Percentiles rank a stretch among this genome's conserved stretches.
These are phyloP conservation scores for Chaenocephalus aceratus DNA, from an alignment of 2,113 vertebrate genomes.

Conservation along the genomic window DNA sequence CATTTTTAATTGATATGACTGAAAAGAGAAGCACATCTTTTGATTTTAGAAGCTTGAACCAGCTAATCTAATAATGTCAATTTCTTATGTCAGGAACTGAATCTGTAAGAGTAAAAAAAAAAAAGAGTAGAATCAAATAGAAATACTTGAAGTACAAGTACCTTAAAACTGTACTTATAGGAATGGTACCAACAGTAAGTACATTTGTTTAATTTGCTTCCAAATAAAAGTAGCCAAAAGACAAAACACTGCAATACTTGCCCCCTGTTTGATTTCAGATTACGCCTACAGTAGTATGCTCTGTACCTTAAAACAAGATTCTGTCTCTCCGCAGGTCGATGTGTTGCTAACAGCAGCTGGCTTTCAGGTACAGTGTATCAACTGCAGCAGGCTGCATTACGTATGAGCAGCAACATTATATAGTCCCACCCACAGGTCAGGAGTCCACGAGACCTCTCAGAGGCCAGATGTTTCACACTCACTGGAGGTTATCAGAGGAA, in stretches of 20 bases:
- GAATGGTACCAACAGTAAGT: background rate
- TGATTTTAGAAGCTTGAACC: no score
- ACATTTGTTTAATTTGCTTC: background rate
- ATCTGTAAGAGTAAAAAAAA: background rate
- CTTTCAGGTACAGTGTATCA: background rate
- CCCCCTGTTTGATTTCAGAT: background rate
- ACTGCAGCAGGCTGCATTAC: constrained; percentile 8
- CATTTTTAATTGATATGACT: no score
- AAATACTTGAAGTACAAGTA: background rate
- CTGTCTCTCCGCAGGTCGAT: constrained; percentile 14
- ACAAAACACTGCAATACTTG: background rate
- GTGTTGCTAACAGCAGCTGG: constrained; percentile 17
- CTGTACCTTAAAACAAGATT: constrained; percentile 47
- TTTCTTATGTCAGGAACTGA: background rate
- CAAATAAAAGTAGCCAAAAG: background rate
- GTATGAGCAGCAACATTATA: background rate
- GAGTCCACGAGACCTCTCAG: constrained; percentile 47
- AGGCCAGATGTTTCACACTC: constrained; percentile 26
- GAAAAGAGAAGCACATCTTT: no score
- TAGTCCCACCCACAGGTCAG: constrained; percentile 37
- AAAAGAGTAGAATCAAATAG: background rate
- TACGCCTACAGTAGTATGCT: background rate
- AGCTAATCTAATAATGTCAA: no score
- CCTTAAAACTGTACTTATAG: no score
- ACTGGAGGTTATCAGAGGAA: constrained; percentile 43